Evolutionary conservation across 2,797 vertebrate genomes (phyloP), one percentile per base, ranked within the genome.

Genomic region (Megalops cyprinoides): DNA sequence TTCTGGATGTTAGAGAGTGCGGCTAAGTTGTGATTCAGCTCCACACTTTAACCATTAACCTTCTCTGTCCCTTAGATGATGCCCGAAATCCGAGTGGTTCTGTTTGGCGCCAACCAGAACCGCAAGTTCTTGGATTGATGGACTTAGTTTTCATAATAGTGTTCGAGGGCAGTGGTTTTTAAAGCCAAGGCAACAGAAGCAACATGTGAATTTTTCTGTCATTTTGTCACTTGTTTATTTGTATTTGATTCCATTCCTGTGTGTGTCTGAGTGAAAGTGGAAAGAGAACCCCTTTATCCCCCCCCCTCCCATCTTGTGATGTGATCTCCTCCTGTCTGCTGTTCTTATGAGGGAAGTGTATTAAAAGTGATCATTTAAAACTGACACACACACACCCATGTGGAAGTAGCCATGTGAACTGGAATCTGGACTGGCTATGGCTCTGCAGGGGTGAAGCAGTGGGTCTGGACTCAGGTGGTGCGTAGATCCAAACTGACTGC

Each of bases 81-180:
- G 97, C 98, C 98, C 82, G 97, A 98, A 86, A 95, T 99, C 82
- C 93, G 97, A 87, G 96, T 96, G 87, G 92, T 95, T 86, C 96
- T 99, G 85, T 99, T 98, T 65, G 97, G 97, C 84, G 94, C 92
- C 87, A 99, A 99, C 90, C 95, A 92, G 78, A 99, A 98, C 90
- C 95, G 97, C 91, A 99, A 97, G 91, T 99, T 99, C 88, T 31
- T 97, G 96, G 97, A 99, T 90, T 98, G 91, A 96, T 84, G 39
- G 5, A 12, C 60, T 79, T 44, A 0, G 7, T 37, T 20, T 73
- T 78, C 15, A 48, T 28, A 51, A 31, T 85, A 56, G 83, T 60
- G 62, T 55, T 67, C 1, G 3, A 67, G n/a, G 18, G 18, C 37
- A 5, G 2, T 9, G 37, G 67, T 23, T 71, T 39, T 39, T 65